These are phyloP conservation scores for Steatocranus sp. DNA, from an alignment of 2,797 vertebrate species.

Conservation along the genomic window DNA sequence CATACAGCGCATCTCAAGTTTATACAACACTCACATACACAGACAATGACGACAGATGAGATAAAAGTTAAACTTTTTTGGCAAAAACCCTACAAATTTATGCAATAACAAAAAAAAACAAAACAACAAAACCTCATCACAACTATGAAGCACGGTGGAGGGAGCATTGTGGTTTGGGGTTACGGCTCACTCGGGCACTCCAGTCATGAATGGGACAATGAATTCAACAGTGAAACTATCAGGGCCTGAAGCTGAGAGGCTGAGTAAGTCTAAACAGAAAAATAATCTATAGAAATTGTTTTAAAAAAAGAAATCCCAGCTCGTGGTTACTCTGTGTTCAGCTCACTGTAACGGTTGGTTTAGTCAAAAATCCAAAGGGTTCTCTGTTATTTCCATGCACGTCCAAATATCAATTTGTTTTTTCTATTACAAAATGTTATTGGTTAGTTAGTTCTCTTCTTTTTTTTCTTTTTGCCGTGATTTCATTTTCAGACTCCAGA, in stretches of 20 bases:
- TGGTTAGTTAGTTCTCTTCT: neutral
- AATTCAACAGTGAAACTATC: neutral
- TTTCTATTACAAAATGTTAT: neutral
- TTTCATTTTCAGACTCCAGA: constrained; percentile 47
- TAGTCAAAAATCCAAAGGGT: neutral
- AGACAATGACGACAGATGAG: neutral
- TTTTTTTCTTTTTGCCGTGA: neutral
- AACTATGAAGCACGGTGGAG: neutral
- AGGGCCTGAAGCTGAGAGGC: neutral
- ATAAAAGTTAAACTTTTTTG: neutral
- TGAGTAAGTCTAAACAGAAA: neutral
- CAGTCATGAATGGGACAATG: neutral
- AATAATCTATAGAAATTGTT: neutral
- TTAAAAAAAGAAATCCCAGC: neutral
- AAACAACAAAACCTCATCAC: neutral
- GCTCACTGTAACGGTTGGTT: neutral
- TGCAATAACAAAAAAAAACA: neutral
- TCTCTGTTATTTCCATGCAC: neutral
- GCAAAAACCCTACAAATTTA: neutral
- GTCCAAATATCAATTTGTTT: neutral
- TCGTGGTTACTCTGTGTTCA: neutral
- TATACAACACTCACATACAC: neutral
- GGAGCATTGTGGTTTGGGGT: neutral
- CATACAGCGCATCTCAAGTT: neutral
- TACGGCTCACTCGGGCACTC: fast-evolving